Percentiles rank a stretch among this genome's conserved stretches.
These are phyloP conservation scores for Folsomia manolachei DNA, from an alignment of 2,888 invertebrate genomes.

Conservation along the genomic window DNA sequence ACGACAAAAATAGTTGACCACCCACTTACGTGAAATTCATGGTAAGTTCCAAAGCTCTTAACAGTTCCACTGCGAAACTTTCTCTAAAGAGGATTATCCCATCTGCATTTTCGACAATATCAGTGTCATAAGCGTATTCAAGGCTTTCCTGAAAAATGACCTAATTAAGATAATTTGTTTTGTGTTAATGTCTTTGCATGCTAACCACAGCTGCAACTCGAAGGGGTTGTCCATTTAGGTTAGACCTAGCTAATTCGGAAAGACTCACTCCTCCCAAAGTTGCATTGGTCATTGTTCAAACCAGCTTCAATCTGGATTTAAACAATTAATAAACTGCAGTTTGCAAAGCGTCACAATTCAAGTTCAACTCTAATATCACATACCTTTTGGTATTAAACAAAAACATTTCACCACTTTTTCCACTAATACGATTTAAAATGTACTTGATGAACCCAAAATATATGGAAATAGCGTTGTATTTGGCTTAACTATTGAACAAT, in stretches of 20 bases:
- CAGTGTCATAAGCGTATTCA: slow-evolving; percentile 30
- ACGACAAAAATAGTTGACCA: background rate
- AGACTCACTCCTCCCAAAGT: background rate
- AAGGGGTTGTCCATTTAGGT: background rate
- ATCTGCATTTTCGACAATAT: slow-evolving; percentile 6
- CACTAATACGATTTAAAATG: no score
- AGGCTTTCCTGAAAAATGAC: slow-evolving; percentile 17
- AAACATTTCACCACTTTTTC: no score
- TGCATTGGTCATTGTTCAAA: background rate
- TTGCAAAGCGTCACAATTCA: no score
- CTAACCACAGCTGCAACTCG: slow-evolving; percentile 14
- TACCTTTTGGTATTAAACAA: no score
- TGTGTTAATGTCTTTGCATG: background rate
- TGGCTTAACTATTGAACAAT: no score
- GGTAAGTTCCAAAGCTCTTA: slow-evolving; percentile 23
- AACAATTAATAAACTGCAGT: no score
- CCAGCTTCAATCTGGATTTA: no score
- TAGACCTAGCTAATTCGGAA: slow-evolving; percentile 19
- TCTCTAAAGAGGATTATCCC: slow-evolving; percentile 4
- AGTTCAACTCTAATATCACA: no score
- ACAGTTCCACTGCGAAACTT: slow-evolving; percentile 31
- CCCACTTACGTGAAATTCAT: slow-evolving; percentile 33
- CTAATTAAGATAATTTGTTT: no score
- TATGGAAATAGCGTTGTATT: no score
- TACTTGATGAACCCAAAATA: no score